Evolutionary conservation across 23 tunicate species (phyloP), one percentile per base, ranked within the genome.

Genomic region (Trididemnum clinides): DNA sequence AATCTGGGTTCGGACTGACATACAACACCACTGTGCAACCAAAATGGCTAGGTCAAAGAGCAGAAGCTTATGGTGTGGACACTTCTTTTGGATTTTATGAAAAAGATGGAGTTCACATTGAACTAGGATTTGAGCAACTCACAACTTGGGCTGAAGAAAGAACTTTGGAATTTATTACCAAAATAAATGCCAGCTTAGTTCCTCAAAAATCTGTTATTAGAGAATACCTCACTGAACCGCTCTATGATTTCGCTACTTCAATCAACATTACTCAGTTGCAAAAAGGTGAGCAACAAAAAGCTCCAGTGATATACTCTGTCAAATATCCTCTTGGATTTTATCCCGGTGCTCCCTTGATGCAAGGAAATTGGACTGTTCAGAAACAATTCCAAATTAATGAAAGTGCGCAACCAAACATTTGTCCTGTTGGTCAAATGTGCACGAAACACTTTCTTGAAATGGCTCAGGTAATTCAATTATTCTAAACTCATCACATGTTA

Each of bases 381-480:
- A 2, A 36, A 38, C 3, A 20, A 21, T 29, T 30, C 4, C 19
- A 6, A 3, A 36, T 4, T 29, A 57, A 36, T 7, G 6, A 37
- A 37, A 38, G 26, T 7, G 7, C 15, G 5, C 23, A 19, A 54
- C 5, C 54, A 6, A 26, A 73, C 27, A 39, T 73, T 23, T 73
- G 80, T 29, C 26, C 7, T 2, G 30, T 19, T 7, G 57, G 80
- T 19, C 28, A 21, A 10, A 12, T 29, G 18, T 73, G 80, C 80
- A 3, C 6, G 10, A 29, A 18, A 29, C 38, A 37, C 25, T 2
- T 3, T 12, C 10, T 36, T 1, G 31, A 73, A 20, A 37, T 73
- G 57, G 80, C 57, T 73, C 80, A 73, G 80, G 80, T 73, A 39
- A 36, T 29, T 59, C 20, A 10, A 59, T n/a, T n/a, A n/a, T n/a